Evolutionary conservation across 2,113 vertebrate genomes (phyloP).

Genomic region (Hemiscyllium ocellatum): DNA sequence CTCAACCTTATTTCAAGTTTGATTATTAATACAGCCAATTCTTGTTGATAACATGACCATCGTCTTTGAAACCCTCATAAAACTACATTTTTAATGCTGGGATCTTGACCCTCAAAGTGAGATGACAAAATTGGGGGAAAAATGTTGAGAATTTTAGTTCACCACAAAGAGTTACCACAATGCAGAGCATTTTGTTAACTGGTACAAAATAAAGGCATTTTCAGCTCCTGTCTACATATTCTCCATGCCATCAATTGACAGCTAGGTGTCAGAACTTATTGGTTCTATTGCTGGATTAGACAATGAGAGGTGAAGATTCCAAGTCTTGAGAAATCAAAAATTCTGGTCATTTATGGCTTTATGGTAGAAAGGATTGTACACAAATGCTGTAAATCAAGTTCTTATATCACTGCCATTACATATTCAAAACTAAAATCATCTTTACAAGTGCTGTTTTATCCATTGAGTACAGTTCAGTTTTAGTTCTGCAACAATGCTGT

Average conservation of each 20-base stretch:
- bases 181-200: not conserved
- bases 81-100: not conserved
- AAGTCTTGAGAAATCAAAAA: not conserved
- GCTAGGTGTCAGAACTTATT: not conserved
- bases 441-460: not conserved
- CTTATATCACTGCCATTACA: not conserved
- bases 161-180: not conserved
- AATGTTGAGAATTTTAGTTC: not conserved
- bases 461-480: not conserved
- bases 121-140: not conserved
- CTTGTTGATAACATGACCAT: not conserved
- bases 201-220: not conserved
- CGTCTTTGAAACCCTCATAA: not conserved
- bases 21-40: not conserved
- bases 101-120: not conserved
- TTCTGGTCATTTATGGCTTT: not conserved
- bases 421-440: not conserved
- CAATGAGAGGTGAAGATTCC: not conserved
- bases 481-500: not conserved
- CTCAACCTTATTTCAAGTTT: not conserved
- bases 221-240: not conserved
- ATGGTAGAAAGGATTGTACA: not conserved
- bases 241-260: not conserved
- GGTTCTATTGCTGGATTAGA: not conserved
- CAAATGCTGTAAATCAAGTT: not conserved